These are phyloP conservation scores for Cladopsammia gracilis DNA, from an alignment of 64 coral and sea anemone genomes.

Conservation along the genomic window DNA sequence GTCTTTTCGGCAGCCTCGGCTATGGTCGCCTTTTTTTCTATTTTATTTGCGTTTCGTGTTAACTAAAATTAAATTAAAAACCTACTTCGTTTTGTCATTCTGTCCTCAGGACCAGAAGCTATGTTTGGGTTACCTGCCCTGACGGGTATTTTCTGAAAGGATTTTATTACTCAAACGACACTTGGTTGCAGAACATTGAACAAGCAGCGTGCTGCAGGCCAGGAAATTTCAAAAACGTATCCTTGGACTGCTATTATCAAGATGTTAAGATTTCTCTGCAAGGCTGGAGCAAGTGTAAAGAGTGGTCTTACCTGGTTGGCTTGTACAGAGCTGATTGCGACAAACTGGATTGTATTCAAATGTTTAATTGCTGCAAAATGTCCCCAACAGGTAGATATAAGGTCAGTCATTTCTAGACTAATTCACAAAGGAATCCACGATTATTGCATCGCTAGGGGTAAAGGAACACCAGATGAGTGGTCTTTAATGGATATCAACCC, in stretches of 20 bases:
- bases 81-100: not conserved
- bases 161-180: not conserved
- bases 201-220: not conserved
- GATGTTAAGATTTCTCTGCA: not conserved
- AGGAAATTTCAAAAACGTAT: not conserved
- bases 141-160: constrained; percentile 6
- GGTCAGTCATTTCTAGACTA: not conserved
- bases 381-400: not conserved
- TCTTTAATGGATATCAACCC: too few relatives aligned
- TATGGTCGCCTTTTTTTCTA: too few relatives aligned
- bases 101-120: not conserved
- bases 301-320: not conserved
- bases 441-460: too few relatives aligned
- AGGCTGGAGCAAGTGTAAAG: not conserved
- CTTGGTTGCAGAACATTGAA: not conserved
- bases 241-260: not conserved
- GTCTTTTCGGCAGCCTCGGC: too few relatives aligned
- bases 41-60: too few relatives aligned
- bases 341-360: not conserved
- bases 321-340: not conserved
- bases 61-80: too few relatives aligned
- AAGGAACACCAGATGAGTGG: too few relatives aligned
- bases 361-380: not conserved
- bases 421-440: too few relatives aligned
- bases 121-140: not conserved